Evolutionary conservation across 1,140 invertebrate species (phyloP), one percentile per base, ranked within the genome.

Genomic region (Lepidostoma basale): DNA sequence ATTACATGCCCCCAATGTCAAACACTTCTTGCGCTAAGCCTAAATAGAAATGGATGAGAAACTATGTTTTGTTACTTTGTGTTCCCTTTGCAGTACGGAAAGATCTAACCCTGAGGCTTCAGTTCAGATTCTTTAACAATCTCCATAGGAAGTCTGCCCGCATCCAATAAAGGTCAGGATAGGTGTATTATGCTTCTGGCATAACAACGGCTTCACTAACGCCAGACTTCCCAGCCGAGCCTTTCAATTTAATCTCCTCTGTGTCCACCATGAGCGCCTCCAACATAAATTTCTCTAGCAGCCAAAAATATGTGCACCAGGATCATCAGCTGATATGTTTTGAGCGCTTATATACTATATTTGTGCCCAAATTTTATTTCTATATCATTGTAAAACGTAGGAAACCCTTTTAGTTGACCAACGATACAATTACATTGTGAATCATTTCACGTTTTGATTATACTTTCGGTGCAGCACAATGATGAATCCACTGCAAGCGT

Each of bases 81-180:
- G 82, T 81, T 82, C 79, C 77, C 75, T 78, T 86, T 88, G 85
- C 91, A 94, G 92, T 93, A 91, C 91, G 92, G 88, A 93, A 93
- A 93, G 91, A 93, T 86, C 88, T 93, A 88, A 91, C 90, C 84
- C 89, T 93, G 88, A 90, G 91, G 87, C 90, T 93, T 85, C 90
- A 92, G 86, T 93, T 92, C 90, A 90, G 92, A 88, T 93, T 94
- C 89, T 93, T 93, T 92, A 93, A 92, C 88, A 92, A 92, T 87
- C 88, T 90, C 83, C 89, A 88, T 85, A 90, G 90, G 87, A 90
- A 90, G 87, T 88, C 88, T 80, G 88, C 88, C 83, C 87, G 91
- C 86, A 91, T 92, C 87, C 90, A 93, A 87, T 93, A 87, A 88
- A 81, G 78, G 77, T 74, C 70, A 90, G 90, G 89, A 92, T 91